Evolutionary conservation across 2,888 invertebrate species (phyloP).

Genomic region (Drosophila cyrtoloma): DNA sequence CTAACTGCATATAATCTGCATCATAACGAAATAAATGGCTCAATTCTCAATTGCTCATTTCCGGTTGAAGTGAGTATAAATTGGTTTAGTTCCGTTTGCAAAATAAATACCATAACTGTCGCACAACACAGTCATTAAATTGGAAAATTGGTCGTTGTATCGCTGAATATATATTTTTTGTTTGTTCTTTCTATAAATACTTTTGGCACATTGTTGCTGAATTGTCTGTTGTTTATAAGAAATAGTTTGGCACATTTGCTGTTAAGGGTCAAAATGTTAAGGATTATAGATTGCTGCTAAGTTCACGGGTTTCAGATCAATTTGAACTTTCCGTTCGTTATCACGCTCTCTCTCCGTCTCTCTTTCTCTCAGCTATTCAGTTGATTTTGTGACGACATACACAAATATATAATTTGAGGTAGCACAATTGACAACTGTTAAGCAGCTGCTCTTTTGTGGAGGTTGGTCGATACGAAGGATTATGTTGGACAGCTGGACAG

Average conservation of each 20-base stretch:
- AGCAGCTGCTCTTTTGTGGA: not conserved
- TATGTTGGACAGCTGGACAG: not conserved
- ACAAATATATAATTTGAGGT: not conserved
- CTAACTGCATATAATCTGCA: not conserved
- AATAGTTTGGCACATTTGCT: constrained; percentile 1
- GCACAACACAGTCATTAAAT: not conserved
- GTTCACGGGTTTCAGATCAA: not conserved
- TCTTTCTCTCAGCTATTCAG: not conserved
- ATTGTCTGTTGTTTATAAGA: not conserved
- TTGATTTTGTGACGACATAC: not conserved
- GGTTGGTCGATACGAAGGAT: not conserved
- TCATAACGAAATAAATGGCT: constrained; percentile 3
- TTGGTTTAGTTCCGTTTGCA: constrained; percentile 9
- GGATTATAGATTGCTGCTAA: constrained; percentile 1
- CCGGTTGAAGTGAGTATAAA: not conserved
- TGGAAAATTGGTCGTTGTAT: not conserved
- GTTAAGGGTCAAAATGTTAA: constrained; percentile 3
- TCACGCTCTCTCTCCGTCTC: not conserved
- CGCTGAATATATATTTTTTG: not conserved
- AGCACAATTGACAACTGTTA: not conserved
- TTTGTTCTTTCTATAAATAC: not conserved
- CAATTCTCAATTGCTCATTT: constrained; percentile 6
- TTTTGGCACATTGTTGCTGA: constrained; percentile 1
- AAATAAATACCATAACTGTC: not conserved
- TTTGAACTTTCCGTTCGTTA: not conserved